phyloP scores from a whole-genome alignment of 2,888 invertebrate species.

The Malacosoma neustria region DNA sequence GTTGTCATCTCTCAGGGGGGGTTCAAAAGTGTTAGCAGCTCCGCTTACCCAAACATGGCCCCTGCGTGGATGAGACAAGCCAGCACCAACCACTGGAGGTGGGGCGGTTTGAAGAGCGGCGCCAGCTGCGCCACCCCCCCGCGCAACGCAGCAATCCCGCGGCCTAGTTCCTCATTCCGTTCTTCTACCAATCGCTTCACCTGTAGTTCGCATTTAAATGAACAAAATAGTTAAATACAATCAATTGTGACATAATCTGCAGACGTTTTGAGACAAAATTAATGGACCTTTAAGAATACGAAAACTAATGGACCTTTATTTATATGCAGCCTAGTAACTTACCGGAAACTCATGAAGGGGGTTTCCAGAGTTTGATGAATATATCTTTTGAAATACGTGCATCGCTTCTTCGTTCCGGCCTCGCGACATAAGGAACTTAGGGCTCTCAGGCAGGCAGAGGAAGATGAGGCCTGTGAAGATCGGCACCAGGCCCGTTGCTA shows the following conservation, averaged over 20 bases:
- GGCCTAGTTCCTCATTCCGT: conserved; percentile 41
- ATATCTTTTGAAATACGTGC: conserved; percentile 77
- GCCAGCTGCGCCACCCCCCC: conserved; percentile 77
- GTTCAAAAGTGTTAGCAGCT: background rate
- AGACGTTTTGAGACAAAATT: too few relatives aligned
- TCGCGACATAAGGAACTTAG: conserved; percentile 83
- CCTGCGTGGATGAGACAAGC: conserved; percentile 69
- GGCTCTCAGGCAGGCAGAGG: conserved; percentile 82
- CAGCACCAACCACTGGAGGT: conserved; percentile 74
- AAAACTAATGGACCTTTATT: too few relatives aligned
- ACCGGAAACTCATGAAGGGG: conserved; percentile 79
- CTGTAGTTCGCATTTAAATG: conserved; percentile 34
- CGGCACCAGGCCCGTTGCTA: conserved; percentile 77
- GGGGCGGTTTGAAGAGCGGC: conserved; percentile 78
- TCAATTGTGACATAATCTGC: too few relatives aligned
- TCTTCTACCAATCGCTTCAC: conserved; percentile 53
- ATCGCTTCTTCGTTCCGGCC: conserved; percentile 80
- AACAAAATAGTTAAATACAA: too few relatives aligned
- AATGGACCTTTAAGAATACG: too few relatives aligned
- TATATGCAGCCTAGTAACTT: conserved; percentile 21
- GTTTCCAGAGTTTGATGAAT: conserved; percentile 78
- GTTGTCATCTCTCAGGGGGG: too few relatives aligned
- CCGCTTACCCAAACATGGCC: conserved; percentile 52
- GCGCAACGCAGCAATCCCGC: conserved; percentile 63
- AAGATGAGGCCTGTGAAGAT: conserved; percentile 77